Evolutionary conservation across 2,797 vertebrate species (phyloP), one percentile per base, ranked within the genome.

Genomic region (Chloroceryle inda): DNA sequence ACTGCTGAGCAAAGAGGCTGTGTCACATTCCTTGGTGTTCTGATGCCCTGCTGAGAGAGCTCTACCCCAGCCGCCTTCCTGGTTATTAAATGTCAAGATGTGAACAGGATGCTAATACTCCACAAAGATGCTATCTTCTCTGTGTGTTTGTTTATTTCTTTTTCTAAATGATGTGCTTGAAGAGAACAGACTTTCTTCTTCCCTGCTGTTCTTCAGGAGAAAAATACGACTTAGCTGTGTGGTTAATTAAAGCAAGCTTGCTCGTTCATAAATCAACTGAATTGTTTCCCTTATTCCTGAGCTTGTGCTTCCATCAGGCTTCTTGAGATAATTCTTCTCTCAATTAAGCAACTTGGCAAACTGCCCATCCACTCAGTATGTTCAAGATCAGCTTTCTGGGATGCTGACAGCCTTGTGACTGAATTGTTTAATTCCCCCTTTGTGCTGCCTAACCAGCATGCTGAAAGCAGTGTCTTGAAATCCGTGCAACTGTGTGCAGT

Each of bases 371-470:
- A 95, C 96, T 94, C 78, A 85, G 20, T 86, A 42, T 92, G 74
- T 93, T 97, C 94, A 79, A 53, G 76, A 92, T 94, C 85, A 45
- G 88, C 92, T 96, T 95, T 94, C 91, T 94, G 95, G 80, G 94
- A 95, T 89, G 91, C 89, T 92, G 89, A 88, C 94, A 86, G 94
- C 95, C 94, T 96, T 96, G 92, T 97, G 95, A 96, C 92, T 63
- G 91, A 95, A 80, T 94, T 96, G 93, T 97, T 95, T 94, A 94
- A 95, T 96, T 95, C 89, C 47, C 94, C 55, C 89, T 95, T 96
- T 96, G 94, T 95, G 85, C 88, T 49, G 88, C 79, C 89, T 94
- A 95, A 91, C 79, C 91, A 63, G 91, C 75, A 2, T 56, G 79
- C 89, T 92, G 92, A 79, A 90, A 89, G 89, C 91, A 52, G 26